Evolutionary conservation across 2,888 invertebrate genomes (phyloP), one percentile per base, ranked within the genome.

Genomic region (Deroplatys truncata): DNA sequence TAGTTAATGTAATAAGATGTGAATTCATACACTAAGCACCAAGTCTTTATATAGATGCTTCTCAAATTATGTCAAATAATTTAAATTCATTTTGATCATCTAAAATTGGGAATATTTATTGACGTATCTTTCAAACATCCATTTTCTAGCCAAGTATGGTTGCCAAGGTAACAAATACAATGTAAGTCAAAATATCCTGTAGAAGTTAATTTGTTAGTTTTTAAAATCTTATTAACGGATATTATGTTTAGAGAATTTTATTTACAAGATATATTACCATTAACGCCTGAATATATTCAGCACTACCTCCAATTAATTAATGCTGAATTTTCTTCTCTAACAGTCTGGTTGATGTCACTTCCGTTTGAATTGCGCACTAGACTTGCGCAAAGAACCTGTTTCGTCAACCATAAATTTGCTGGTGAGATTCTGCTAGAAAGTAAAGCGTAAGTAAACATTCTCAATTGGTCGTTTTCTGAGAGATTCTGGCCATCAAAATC

Each of bases 331-430:
- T 84, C 84, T 43, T 88, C 72, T 84, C 35, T 28, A 85, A 85
- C 56, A 43, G 35, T 56, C 31, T 43, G 82, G 29, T 87, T 29
- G 35, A 82, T 87, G 82, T 85, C 28, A 86, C 84, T 90, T 91
- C 91, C 91, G 91, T 84, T 89, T n/a, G 72, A 88, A 89, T 85
- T 91, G 91, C 91, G 91, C 90, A 84, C 84, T 88, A 90, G 89
- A 89, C 90, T 89, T 91, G 91, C 91, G 91, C 91, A 87, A 85
- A 91, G 89, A 90, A 91, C 90, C 89, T 84, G 88, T 89, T 92
- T 92, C 92, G 91, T 91, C 91, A 90, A 92, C 91, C 91, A 91
- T 91, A 91, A 92, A 91, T 92, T 92, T 91, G 92, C 92, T 92
- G 92, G 91, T 92, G 91, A 91, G 91, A 91, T 92, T 91, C 92